Evolutionary conservation across 1,140 invertebrate species (phyloP), one percentile per base, ranked within the genome.

Genomic region (Drosophila orosa): DNA sequence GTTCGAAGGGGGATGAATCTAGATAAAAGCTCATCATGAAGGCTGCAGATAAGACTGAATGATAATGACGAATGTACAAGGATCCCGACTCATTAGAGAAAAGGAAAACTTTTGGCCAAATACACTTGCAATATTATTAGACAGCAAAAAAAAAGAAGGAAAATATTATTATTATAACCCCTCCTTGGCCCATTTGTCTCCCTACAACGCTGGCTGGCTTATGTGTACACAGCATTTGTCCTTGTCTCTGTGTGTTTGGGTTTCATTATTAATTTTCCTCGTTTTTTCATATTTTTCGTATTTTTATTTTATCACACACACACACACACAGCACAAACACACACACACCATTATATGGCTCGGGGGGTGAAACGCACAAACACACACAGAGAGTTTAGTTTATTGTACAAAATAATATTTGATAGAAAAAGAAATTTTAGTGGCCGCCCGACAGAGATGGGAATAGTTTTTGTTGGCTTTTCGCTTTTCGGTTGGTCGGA

Each of bases 181-280:
- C 57, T 44, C 68, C 60, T 73, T 39, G 33, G 12, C 39, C 42
- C 40, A 22, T 48, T 69, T 48, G 10, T 44, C 48, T 55, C 24
- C 31, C 33, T 63, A 65, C 39, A 22, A 44, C 25, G 42, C 31
- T 33, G 15, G 29, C 19, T 27, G 52, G 77, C 61, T 78, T 79
- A 47, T 77, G 75, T 66, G 71, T 77, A 65, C 67, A 80, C 54
- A 42, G 45, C 52, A 74, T 73, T 76, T 87, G 75, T 86, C 79
- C 80, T 83, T 87, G 75, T 79, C 75, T 83, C 60, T 74, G 45
- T 78, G 58, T 81, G 58, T 80, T 85, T 86, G 82, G 63, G 75
- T 74, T 89, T 89, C 85, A 89, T 89, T 89, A 89, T 89, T 89
- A 89, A 89, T 89, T 89, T 89, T 89, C 73, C 84, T 84, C 69